These are phyloP conservation scores for Chelon auratus DNA, from an alignment of 2,797 vertebrate species.

Conservation along the genomic window DNA sequence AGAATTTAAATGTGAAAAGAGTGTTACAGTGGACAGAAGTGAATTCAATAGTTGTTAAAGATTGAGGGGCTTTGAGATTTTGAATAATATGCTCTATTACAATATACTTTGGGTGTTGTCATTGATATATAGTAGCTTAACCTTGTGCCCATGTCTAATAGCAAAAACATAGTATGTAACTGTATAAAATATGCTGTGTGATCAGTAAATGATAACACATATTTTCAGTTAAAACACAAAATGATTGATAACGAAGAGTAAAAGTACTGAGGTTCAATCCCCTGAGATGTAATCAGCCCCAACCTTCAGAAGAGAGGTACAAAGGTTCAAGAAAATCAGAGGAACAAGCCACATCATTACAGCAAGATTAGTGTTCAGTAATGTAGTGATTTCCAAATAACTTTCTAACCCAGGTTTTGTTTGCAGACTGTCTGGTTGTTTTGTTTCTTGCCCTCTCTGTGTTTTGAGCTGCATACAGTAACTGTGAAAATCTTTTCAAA, in stretches of 20 bases:
- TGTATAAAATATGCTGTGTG: not conserved
- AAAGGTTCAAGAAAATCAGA: not conserved
- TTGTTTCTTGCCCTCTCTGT: not conserved
- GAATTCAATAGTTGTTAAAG: not conserved
- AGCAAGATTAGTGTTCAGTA: not conserved
- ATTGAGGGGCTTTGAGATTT: not conserved
- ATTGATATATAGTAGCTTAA: not conserved
- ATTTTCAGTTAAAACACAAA: not conserved
- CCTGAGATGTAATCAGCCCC: not conserved
- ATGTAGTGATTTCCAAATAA: not conserved
- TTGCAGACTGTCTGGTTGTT: not conserved
- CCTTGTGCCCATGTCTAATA: not conserved
- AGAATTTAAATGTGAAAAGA: slow-evolving; percentile 11
- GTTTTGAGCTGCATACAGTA: not conserved
- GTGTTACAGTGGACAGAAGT: not conserved
- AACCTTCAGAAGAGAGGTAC: not conserved
- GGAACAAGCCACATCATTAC: not conserved
- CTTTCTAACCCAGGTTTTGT: not conserved
- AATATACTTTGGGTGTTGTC: not conserved
- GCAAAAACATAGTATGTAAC: not conserved
- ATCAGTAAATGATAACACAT: not conserved
- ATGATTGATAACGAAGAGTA: not conserved
- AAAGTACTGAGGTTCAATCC: not conserved
- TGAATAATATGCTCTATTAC: not conserved
- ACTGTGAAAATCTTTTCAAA: not conserved